Evolutionary conservation across 2,797 vertebrate genomes (phyloP).

Genomic region (Psittacula echo): DNA sequence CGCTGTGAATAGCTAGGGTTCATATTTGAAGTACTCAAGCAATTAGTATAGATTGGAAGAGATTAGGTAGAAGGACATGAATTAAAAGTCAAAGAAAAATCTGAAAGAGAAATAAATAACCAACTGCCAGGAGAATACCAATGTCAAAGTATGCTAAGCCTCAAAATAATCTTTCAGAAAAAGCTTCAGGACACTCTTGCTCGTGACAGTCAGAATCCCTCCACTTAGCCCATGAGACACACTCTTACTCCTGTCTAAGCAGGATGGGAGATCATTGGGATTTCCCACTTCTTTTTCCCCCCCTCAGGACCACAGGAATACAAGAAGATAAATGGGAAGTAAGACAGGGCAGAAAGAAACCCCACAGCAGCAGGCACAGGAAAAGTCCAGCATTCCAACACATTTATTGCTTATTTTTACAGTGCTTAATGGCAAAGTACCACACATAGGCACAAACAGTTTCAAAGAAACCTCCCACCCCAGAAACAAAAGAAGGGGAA

Average conservation of each 20-base stretch:
- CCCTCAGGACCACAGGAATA: not conserved
- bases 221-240: fast-evolving
- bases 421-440: constrained; percentile 26
- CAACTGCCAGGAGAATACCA: not conserved
- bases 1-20: not conserved
- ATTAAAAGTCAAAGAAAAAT: not conserved
- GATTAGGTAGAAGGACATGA: not conserved
- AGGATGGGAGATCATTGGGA: not conserved
- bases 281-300: not conserved
- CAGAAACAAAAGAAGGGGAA: constrained; percentile 46
- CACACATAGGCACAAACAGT: constrained; percentile 23
- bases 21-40: not conserved
- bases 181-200: not conserved
- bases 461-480: constrained; percentile 31
- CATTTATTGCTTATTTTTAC: constrained; percentile 48
- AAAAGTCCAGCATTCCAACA: constrained; percentile 60
- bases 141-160: not conserved
- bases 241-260: not conserved
- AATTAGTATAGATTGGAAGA: not conserved
- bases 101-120: not conserved
- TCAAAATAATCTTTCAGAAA: not conserved
- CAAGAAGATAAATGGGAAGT: not conserved
- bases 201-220: not conserved
- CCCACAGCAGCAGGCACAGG: not conserved
- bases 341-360: not conserved